Evolutionary conservation across 1,140 invertebrate genomes (phyloP).

Genomic region (Mizuhopecten yessoensis): DNA sequence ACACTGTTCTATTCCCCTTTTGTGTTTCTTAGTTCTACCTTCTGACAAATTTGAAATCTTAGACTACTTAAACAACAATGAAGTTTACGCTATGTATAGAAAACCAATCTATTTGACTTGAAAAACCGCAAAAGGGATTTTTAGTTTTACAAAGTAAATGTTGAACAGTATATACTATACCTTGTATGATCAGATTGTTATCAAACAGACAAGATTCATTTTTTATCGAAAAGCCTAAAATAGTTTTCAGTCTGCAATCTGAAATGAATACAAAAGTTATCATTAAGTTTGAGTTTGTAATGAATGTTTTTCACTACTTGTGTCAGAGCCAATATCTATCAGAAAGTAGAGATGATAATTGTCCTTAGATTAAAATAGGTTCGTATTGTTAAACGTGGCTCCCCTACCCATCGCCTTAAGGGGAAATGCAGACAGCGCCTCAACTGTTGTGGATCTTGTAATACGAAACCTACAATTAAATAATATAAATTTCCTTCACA

Average conservation of each 20-base stretch:
- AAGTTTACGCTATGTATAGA: background rate
- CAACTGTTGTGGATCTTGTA: background rate
- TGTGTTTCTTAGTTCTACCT: no score
- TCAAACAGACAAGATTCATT: background rate
- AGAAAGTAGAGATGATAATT: constrained; percentile 7
- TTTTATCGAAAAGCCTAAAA: background rate
- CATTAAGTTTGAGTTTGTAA: background rate
- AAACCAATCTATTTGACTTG: background rate
- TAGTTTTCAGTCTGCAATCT: background rate
- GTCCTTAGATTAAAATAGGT: background rate
- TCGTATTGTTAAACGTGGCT: background rate
- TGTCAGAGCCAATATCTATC: background rate
- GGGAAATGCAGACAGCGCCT: background rate
- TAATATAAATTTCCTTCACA: constrained; percentile 48
- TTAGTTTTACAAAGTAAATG: background rate
- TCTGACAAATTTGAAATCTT: no score
- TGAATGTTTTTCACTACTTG: constrained; percentile 12
- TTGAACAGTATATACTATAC: background rate
- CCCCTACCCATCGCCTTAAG: background rate
- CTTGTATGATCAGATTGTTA: background rate
- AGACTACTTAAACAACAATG: no score
- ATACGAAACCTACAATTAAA: constrained; percentile 45
- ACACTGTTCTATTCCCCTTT: no score
- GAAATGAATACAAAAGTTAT: constrained; percentile 25
- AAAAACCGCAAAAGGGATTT: background rate